These are phyloP conservation scores for Pteromalus puparum DNA, from an alignment of 1,140 invertebrate species.

Conservation along the genomic window DNA sequence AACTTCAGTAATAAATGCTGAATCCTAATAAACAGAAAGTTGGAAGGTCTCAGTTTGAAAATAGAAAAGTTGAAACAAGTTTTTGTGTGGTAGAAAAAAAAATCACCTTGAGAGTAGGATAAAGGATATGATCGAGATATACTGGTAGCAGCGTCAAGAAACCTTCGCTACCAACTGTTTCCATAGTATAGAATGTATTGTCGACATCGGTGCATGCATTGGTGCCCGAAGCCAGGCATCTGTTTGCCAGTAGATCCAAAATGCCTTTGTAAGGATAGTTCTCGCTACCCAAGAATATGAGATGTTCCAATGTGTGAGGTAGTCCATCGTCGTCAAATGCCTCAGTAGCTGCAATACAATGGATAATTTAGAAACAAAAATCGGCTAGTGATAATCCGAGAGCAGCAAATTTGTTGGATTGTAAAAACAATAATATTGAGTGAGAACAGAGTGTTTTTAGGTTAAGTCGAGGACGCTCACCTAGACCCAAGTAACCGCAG, in stretches of 20 bases:
- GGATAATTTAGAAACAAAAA: constrained; percentile 19
- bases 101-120: constrained; percentile 86
- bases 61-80: background rate
- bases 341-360: constrained; percentile 84
- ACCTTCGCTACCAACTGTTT: constrained; percentile 90
- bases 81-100: constrained; percentile 42
- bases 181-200: constrained; percentile 92
- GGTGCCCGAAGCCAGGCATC: constrained; percentile 92
- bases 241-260: constrained; percentile 90
- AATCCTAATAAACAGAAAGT: constrained; percentile 76
- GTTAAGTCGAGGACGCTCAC: constrained; percentile 75
- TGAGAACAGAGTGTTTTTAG: constrained; percentile 40
- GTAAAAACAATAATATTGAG: background rate
- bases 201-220: constrained; percentile 92
- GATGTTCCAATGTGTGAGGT: constrained; percentile 94
- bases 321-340: constrained; percentile 93
- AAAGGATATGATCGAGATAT: constrained; percentile 93
- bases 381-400: background rate
- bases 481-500: constrained; percentile 89
- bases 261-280: constrained; percentile 94
- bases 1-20: constrained; percentile 91
- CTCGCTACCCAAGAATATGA: constrained; percentile 93
- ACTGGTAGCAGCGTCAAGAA: constrained; percentile 92
- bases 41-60: background rate
- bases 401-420: background rate